phyloP scores from a whole-genome alignment of 2,888 invertebrate genomes.

The Heliconius charithonia region DNA sequence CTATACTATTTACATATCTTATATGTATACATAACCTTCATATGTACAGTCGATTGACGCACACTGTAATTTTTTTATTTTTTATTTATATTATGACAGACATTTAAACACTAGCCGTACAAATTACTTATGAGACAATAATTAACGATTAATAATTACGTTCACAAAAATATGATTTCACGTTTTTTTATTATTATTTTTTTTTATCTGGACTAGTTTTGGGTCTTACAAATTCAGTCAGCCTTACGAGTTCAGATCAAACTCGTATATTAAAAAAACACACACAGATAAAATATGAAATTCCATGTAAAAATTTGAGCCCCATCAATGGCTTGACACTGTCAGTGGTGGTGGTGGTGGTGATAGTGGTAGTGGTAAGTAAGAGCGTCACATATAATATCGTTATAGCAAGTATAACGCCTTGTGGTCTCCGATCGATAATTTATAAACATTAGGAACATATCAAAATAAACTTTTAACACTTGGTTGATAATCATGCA shows the following conservation, averaged over 20 bases:
- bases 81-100: slow-evolving; percentile 48
- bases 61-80: slow-evolving; percentile 29
- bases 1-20: slow-evolving; percentile 32
- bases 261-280: slow-evolving; percentile 17
- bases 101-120: slow-evolving; percentile 46
- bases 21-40: background rate
- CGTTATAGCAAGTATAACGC: slow-evolving; percentile 41
- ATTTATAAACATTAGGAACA: slow-evolving; percentile 16
- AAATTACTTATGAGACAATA: slow-evolving; percentile 41
- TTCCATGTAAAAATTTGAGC: slow-evolving; percentile 12
- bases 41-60: slow-evolving; percentile 28
- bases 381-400: slow-evolving; percentile 34
- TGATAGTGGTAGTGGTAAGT: background rate
- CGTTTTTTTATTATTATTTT: slow-evolving; percentile 23
- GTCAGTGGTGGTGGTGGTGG: background rate
- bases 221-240: slow-evolving; percentile 44
- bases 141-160: slow-evolving; percentile 40
- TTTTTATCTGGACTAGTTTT: slow-evolving; percentile 47
- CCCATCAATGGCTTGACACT: slow-evolving; percentile 10
- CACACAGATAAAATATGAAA: background rate
- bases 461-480: background rate
- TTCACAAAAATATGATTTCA: slow-evolving; percentile 43
- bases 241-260: slow-evolving; percentile 18
- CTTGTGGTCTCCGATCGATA: slow-evolving; percentile 33
- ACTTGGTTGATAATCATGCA: background rate